Percentiles rank a stretch among this genome's conserved stretches.
Conservation (phyloP, 2,888 invertebrate species). For the Epiblema foenella region DNA sequence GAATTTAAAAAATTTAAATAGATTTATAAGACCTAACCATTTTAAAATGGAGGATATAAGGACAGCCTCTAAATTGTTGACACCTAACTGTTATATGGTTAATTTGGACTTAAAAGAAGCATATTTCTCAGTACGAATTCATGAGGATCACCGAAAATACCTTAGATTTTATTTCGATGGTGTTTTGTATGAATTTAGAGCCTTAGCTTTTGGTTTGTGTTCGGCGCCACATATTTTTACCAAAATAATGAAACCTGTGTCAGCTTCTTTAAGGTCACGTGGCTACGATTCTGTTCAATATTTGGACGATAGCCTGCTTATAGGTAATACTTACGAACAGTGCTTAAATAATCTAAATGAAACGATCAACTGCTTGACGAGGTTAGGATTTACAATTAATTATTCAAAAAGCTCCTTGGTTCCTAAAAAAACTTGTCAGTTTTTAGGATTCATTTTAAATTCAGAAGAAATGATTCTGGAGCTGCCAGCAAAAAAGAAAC, state of each 20-base stretch:
- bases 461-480: neutral
- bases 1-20: too few species aligned
- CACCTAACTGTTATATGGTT: too few species aligned
- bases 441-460: slow-evolving; percentile 25
- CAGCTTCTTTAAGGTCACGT: slow-evolving; percentile 16
- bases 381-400: neutral
- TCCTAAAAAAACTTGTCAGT: too few species aligned
- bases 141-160: neutral
- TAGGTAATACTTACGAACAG: slow-evolving; percentile 15
- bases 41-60: too few species aligned
- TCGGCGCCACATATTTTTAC: slow-evolving; percentile 26
- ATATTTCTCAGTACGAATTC: too few species aligned
- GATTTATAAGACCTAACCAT: too few species aligned
- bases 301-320: slow-evolving; percentile 29
- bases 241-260: slow-evolving; percentile 16
- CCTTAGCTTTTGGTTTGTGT: slow-evolving; percentile 10
- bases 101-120: too few species aligned
- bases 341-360: slow-evolving; percentile 25
- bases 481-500: slow-evolving; percentile 13
- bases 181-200: slow-evolving; percentile 10
- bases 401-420: too few species aligned
- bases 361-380: slow-evolving; percentile 31
- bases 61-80: too few species aligned
- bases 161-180: slow-evolving; percentile 7
- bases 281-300: slow-evolving; percentile 22